Evolutionary conservation across 2,113 vertebrate genomes (phyloP).

Genomic region (Sula dactylatra): DNA sequence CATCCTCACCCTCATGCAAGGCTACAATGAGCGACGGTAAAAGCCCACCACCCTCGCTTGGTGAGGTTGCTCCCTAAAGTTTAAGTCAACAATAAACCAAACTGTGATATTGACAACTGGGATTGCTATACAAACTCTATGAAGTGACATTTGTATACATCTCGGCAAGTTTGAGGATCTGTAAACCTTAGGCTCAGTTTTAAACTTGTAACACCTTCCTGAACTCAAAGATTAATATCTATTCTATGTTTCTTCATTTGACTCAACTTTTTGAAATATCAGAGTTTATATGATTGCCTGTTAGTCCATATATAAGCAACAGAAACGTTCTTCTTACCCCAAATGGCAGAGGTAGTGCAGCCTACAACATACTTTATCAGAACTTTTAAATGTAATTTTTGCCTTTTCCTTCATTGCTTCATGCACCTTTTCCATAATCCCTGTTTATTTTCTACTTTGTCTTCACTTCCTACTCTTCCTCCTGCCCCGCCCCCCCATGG

Average conservation of each 20-base stretch:
- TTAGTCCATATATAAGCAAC: background rate
- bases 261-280: background rate
- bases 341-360: background rate
- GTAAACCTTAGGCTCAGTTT: background rate
- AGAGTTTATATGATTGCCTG: background rate
- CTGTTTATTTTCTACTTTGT: background rate
- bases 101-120: background rate
- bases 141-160: background rate
- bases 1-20: background rate
- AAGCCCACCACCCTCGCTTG: fast-evolving
- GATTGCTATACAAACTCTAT: background rate
- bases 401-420: background rate
- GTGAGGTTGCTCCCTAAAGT: background rate
- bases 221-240: background rate
- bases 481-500: background rate
- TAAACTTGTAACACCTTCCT: background rate
- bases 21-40: background rate
- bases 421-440: background rate
- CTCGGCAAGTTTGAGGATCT: background rate
- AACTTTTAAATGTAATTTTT: background rate
- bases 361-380: background rate
- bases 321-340: background rate
- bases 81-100: background rate
- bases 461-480: background rate
- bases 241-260: background rate